These are phyloP conservation scores for Cyanoramphus novaezelandiae DNA, from an alignment of 2,113 vertebrate species.

Conservation along the genomic window DNA sequence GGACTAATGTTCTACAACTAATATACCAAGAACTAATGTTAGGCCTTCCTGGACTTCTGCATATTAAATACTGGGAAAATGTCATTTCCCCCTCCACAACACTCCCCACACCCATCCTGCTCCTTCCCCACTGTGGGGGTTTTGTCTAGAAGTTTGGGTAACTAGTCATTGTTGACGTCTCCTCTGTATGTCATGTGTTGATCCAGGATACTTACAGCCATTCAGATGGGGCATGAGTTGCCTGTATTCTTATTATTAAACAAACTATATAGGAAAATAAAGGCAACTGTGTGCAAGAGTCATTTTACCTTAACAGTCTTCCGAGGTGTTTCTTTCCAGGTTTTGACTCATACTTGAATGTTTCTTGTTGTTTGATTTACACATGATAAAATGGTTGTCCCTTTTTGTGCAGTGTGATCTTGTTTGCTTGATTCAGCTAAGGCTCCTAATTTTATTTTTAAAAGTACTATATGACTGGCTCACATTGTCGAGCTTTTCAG, in stretches of 20 bases:
- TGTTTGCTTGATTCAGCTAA: background rate
- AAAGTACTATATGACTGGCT: background rate
- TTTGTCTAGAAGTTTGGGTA: background rate
- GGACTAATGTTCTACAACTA: too few species aligned
- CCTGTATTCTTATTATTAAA: background rate
- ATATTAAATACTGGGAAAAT: background rate
- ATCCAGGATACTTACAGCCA: background rate
- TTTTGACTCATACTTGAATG: background rate
- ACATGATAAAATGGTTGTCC: background rate
- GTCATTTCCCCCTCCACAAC: background rate
- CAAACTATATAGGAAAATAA: background rate
- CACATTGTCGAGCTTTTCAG: background rate
- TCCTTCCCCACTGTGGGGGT: too few species aligned
- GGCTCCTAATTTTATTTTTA: background rate
- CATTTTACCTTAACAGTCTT: background rate
- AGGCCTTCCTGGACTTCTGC: background rate
- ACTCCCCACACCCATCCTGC: background rate
- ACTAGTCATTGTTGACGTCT: background rate
- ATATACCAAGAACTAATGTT: background rate
- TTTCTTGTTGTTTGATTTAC: background rate
- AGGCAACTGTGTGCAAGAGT: background rate
- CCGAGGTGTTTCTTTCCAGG: background rate
- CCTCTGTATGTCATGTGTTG: background rate
- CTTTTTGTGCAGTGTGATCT: background rate
- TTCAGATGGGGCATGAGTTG: background rate